These are phyloP conservation scores for Epizoanthus fatuus DNA, from an alignment of 92 coral and sea anemone genomes.

Conservation along the genomic window DNA sequence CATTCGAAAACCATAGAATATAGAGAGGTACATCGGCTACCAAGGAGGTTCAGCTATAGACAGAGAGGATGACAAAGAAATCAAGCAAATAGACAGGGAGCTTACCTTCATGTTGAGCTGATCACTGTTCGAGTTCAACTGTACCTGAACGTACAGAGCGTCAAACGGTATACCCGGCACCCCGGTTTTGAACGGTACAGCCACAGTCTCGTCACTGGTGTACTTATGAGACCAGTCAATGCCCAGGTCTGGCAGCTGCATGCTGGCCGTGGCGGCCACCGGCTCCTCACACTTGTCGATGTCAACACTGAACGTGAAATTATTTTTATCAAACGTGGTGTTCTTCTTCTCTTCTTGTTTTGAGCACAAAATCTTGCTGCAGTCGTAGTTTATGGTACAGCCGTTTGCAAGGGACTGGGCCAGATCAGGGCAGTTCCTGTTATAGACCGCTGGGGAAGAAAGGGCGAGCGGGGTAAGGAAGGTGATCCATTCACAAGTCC, in stretches of 20 bases:
- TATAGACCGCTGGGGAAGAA: background rate
- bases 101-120: too few relatives aligned
- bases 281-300: conserved; percentile 50
- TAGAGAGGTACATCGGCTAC: too few relatives aligned
- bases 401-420: conserved; percentile 61
- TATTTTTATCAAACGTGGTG: conserved; percentile 29
- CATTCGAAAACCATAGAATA: too few relatives aligned
- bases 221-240: conserved; percentile 74
- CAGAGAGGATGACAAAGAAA: too few relatives aligned
- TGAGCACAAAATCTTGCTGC: conserved; percentile 71
- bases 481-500: background rate
- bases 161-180: too few relatives aligned
- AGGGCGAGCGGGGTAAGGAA: too few relatives aligned
- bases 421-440: conserved; percentile 47
- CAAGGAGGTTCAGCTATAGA: too few relatives aligned
- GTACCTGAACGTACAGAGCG: too few relatives aligned
- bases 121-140: too few relatives aligned
- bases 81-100: too few relatives aligned
- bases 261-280: conserved; percentile 65
- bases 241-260: background rate
- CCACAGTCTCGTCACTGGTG: conserved; percentile 58
- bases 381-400: conserved; percentile 60
- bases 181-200: too few relatives aligned
- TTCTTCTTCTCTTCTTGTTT: background rate
- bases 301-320: conserved; percentile 36